Percentiles rank a stretch among this genome's conserved stretches.
Evolutionary conservation across 2,113 vertebrate genomes (phyloP).

Genomic region (Austrofundulus limnaeus): DNA sequence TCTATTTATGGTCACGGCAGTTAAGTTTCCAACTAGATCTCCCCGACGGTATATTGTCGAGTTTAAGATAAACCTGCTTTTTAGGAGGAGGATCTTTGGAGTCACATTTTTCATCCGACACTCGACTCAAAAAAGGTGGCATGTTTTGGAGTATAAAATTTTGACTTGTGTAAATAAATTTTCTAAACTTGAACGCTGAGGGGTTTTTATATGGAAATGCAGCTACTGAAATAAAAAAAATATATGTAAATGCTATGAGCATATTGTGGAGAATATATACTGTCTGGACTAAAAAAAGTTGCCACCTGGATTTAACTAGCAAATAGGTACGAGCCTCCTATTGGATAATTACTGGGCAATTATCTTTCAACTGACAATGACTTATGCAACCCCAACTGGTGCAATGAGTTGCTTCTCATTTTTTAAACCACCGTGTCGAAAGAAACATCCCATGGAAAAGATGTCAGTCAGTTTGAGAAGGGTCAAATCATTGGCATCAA

Average conservation of each 20-base stretch:
- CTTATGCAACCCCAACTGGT: too few species aligned
- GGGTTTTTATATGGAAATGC: conserved; percentile 41
- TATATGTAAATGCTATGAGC: conserved; percentile 20
- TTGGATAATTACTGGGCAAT: too few species aligned
- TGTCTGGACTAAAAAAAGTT: conserved; percentile 19
- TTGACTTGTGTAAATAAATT: conserved; percentile 6
- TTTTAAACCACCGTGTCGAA: too few species aligned
- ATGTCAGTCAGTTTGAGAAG: too few species aligned
- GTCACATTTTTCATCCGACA: conserved; percentile 12
- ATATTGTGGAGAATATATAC: conserved; percentile 25
- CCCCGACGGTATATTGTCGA: conserved; percentile 28
- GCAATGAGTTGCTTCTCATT: too few species aligned
- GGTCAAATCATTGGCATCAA: too few species aligned
- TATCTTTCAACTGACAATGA: too few species aligned
- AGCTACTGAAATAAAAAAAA: conserved; percentile 11
- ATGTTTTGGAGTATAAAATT: not conserved
- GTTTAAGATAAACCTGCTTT: conserved; percentile 48
- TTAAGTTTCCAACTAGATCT: conserved; percentile 32
- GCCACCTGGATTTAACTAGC: too few species aligned
- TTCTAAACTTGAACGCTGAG: conserved; percentile 3
- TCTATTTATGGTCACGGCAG: conserved; percentile 50
- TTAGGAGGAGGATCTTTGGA: conserved; percentile 29
- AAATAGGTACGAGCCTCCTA: too few species aligned
- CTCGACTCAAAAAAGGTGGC: conserved; percentile 8
- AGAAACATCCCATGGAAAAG: too few species aligned